A percentile compares a stretch with the other conserved stretches of the same genome.
phyloP scores from a whole-genome alignment of 2,797 vertebrate genomes.

The Phataginus tricuspis region DNA sequence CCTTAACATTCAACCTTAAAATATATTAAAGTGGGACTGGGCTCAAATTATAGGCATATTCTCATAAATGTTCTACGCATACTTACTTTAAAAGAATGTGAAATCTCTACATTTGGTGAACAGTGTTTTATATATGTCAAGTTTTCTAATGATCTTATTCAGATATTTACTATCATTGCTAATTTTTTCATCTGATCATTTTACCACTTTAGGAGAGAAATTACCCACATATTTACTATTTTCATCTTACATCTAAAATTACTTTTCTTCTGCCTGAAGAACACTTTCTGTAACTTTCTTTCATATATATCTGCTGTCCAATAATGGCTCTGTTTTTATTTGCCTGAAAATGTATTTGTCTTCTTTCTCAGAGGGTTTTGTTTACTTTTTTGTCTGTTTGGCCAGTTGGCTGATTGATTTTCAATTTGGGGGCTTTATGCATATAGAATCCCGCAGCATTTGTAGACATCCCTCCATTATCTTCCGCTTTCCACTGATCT shows the following conservation, averaged over 20 bases:
- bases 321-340: conserved; percentile 22
- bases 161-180: background rate
- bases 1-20: background rate
- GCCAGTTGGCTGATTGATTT: background rate
- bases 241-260: background rate
- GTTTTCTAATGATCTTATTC: background rate
- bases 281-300: background rate
- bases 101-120: background rate
- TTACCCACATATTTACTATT: background rate
- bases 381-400: background rate
- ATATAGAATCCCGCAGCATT: background rate
- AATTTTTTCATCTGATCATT: background rate
- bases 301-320: background rate
- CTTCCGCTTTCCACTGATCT: background rate
- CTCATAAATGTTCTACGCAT: background rate
- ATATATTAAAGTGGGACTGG: background rate
- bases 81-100: background rate
- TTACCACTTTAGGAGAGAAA: background rate
- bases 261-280: background rate
- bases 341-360: background rate
- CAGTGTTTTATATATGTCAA: background rate
- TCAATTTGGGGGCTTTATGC: background rate
- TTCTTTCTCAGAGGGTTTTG: background rate
- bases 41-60: background rate
- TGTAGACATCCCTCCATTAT: background rate